Conservation (phyloP, 2,113 vertebrate species). For the Acinonyx jubatus region DNA sequence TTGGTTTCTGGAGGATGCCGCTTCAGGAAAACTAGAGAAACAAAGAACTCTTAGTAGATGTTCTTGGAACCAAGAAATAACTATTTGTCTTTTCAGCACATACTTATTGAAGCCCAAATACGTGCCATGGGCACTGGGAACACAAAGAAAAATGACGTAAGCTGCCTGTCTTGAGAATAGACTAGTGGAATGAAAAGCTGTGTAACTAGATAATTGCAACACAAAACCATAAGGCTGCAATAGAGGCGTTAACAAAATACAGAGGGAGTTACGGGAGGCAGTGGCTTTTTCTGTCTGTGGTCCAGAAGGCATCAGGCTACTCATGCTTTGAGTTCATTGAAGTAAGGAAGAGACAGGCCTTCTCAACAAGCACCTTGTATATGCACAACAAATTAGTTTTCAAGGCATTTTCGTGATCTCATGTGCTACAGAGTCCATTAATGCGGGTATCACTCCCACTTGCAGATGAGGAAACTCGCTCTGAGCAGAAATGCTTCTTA, state of each 20-base stretch:
- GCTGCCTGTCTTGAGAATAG: background rate
- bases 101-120: background rate
- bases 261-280: background rate
- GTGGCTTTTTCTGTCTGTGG: background rate
- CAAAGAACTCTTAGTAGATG: constrained; percentile 22
- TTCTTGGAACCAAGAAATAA: constrained; percentile 33
- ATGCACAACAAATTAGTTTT: background rate
- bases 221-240: background rate
- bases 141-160: background rate
- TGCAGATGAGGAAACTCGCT: background rate
- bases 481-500: background rate
- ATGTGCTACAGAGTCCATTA: background rate
- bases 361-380: background rate
- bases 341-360: background rate
- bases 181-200: background rate
- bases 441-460: background rate
- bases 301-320: background rate
- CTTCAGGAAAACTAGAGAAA: constrained; percentile 32
- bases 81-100: constrained; percentile 1
- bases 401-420: background rate
- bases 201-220: background rate
- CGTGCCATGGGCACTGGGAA: background rate
- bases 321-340: background rate
- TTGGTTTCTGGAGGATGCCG: background rate
- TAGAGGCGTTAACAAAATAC: background rate